Percentiles rank a stretch among this genome's conserved stretches.
phyloP scores from a whole-genome alignment of 2,113 vertebrate genomes.

The Atlantisia rogersi region DNA sequence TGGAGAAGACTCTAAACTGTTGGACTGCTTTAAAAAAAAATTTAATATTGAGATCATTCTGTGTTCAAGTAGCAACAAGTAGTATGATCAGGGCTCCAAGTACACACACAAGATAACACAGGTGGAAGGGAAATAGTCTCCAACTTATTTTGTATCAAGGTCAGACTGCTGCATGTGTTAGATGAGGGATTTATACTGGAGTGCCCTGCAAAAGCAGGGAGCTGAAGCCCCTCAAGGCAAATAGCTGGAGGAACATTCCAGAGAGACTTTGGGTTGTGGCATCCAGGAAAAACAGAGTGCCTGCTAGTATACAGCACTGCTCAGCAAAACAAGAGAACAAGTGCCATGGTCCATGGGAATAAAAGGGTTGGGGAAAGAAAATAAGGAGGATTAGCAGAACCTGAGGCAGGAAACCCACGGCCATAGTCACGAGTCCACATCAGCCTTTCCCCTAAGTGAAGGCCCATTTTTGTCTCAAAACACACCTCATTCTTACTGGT shows the following conservation, averaged over 20 bases:
- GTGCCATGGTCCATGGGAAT: not conserved
- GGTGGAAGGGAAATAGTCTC: not conserved
- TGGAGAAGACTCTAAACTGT: not conserved
- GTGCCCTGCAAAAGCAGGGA: not conserved
- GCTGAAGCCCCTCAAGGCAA: not conserved
- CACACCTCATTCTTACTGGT: not conserved
- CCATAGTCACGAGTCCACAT: not conserved
- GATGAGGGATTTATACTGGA: not conserved
- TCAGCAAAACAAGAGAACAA: not conserved
- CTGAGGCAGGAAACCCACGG: not conserved
- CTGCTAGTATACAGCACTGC: not conserved
- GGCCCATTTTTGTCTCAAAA: not conserved
- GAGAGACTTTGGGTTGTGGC: not conserved
- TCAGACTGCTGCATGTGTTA: not conserved
- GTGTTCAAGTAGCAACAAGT: not conserved
- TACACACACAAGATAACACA: not conserved
- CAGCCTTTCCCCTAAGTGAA: not conserved
- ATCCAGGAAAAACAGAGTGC: not conserved
- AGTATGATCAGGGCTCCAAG: not conserved
- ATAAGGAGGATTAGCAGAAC: not conserved
- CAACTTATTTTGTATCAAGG: not conserved
- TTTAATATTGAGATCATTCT: not conserved
- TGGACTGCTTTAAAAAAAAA: not conserved
- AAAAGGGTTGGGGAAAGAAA: not conserved
- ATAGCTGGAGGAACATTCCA: conserved; percentile 4